phyloP scores from a whole-genome alignment of 2,797 vertebrate species.

The Clarias laeviceps region DNA sequence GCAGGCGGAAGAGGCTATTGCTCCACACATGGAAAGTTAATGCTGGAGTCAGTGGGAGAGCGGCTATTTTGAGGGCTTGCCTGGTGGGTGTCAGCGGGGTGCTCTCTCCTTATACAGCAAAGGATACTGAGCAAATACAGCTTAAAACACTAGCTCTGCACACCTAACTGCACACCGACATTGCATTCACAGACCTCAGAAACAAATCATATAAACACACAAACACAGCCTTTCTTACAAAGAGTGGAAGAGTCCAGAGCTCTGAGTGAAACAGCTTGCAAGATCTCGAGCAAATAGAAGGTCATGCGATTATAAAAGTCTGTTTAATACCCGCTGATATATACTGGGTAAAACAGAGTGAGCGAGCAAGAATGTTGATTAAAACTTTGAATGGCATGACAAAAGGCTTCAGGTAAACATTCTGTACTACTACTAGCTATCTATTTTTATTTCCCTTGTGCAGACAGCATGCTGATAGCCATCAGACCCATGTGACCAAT shows the following conservation, averaged over 20 bases:
- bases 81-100: slow-evolving; percentile 63
- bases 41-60: slow-evolving; percentile 68
- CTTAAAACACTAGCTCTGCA: slow-evolving; percentile 20
- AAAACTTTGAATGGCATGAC: too few relatives aligned
- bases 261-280: background rate
- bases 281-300: background rate
- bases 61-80: slow-evolving; percentile 74
- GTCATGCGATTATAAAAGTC: background rate
- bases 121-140: slow-evolving; percentile 49
- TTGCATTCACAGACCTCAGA: slow-evolving; percentile 8
- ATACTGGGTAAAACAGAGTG: background rate
- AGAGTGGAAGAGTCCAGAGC: background rate
- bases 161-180: slow-evolving; percentile 5
- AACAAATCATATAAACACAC: slow-evolving; percentile 5
- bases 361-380: too few relatives aligned
- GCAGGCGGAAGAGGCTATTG: slow-evolving; percentile 65
- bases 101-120: slow-evolving; percentile 54
- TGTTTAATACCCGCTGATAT: background rate
- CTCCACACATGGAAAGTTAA: slow-evolving; percentile 68
- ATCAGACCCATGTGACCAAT: slow-evolving; percentile 24
- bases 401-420: too few relatives aligned
- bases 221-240: background rate
- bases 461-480: slow-evolving; percentile 34
- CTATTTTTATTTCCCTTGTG: background rate
- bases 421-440: too few relatives aligned